Percentiles rank a stretch among this genome's conserved stretches.
Conservation (phyloP, 23 tunicate genomes). For the Styela plicata region DNA sequence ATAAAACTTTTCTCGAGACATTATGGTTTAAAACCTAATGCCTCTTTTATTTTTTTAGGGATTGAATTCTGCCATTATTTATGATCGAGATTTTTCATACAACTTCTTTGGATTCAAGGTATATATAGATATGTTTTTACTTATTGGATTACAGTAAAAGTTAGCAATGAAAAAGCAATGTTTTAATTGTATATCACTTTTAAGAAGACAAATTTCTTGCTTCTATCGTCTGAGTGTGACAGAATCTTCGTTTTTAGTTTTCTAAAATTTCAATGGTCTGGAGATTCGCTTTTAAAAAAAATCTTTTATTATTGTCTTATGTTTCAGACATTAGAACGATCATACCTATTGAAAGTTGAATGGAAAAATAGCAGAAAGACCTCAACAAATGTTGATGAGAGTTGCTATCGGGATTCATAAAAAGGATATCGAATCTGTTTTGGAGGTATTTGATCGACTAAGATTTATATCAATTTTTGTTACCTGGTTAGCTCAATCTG, state of each 20-base stretch:
- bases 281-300: neutral
- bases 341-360: constrained; percentile 90
- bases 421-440: constrained; percentile 72
- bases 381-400: constrained; percentile 99
- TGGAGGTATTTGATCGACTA: constrained; percentile 75
- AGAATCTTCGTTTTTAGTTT: neutral
- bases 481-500: too few relatives aligned
- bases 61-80: constrained; percentile 87
- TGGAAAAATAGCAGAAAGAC: constrained; percentile 95
- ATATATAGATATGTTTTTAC: too few relatives aligned
- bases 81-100: constrained; percentile 97
- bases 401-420: constrained; percentile 96
- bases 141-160: too few relatives aligned
- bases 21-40: too few relatives aligned
- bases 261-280: too few relatives aligned
- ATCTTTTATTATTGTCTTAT: neutral
- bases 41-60: constrained; percentile 42
- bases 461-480: too few relatives aligned
- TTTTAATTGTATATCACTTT: too few relatives aligned
- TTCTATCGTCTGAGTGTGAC: too few relatives aligned
- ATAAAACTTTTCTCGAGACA: too few relatives aligned
- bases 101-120: constrained; percentile 98
- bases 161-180: too few relatives aligned
- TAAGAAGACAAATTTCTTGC: too few relatives aligned
- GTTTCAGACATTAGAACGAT: constrained; percentile 84